Conservation (phyloP, 2,113 vertebrate species). For the Pelusios castaneus region DNA sequence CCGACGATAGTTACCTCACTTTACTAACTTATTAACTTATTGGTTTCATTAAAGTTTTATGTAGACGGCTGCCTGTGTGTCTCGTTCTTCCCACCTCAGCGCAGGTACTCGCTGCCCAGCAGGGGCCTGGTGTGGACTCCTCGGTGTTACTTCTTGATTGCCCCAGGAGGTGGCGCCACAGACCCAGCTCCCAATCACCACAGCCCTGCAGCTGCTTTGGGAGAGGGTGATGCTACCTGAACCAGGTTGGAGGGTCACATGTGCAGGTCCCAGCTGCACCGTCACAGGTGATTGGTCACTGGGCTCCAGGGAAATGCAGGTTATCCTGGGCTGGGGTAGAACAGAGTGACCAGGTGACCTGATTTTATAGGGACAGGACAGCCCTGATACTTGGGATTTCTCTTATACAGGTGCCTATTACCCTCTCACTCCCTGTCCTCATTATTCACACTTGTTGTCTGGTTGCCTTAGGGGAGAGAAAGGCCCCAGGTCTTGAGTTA, state of each 20-base stretch:
- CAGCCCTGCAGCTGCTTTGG: background rate
- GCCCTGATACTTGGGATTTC: no score
- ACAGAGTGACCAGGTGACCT: background rate
- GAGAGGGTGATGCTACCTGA: background rate
- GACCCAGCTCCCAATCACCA: background rate
- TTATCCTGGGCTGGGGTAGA: background rate
- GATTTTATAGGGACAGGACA: no score
- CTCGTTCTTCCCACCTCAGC: background rate
- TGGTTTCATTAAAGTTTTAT: conserved; percentile 95
- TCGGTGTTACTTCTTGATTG: background rate
- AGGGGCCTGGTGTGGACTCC: no score
- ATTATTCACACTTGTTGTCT: no score
- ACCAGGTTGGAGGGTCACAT: background rate
- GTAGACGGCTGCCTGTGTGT: conserved; percentile 71
- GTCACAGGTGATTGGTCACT: background rate
- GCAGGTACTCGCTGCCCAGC: background rate
- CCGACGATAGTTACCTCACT: conserved; percentile 86
- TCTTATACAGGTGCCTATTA: no score
- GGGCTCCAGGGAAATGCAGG: background rate
- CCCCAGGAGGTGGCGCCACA: conserved; percentile 60
- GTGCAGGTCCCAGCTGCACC: no score
- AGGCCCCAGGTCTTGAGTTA: background rate
- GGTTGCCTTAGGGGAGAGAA: no score
- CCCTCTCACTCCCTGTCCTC: no score
- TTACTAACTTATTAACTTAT: conserved; percentile 96